Base-by-base conservation (phyloP, 2,797 vertebrate species). In the Mastacembelus armatus region DNA sequence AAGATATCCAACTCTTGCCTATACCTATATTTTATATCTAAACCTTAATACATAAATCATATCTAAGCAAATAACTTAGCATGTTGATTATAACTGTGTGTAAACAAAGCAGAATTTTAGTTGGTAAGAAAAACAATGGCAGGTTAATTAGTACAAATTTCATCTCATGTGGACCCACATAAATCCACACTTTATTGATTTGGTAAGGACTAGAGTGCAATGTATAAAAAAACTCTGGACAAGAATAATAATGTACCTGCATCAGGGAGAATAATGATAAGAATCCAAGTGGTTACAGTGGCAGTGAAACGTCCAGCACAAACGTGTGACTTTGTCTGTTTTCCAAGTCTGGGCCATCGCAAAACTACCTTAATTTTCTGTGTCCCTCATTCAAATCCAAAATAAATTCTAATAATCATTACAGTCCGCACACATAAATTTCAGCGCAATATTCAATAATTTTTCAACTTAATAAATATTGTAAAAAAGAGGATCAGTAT, bases 401-500 rank as follows among this genome's bases (percentile, higher is more conserved):
- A 84, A 78, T 69, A 63, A 57, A 58, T 61, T 78, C 59, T n/a
- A n/a, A n/a, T n/a, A n/a, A n/a, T n/a, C n/a, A n/a, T n/a, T n/a
- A n/a, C n/a, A n/a, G n/a, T n/a, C n/a, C 36, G 72, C 64, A 85
- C 82, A 64, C 71, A 86, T 85, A 30, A 43, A 89, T 85, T 50
- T 67, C n/a, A 64, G 74, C 86, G 51, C 29, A 43, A n/a, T 15
- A 36, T 51, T 88, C 43, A 83, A 88, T 83, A 73, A 85, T 87
- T 64, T 40, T 85, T 27, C 12, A 39, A n/a, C 7, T 35, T 54
- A 8, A 66, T 72, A 69, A 85, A 85, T 71, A 77, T 71, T 62
- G 49, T 54, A 71, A 60, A 67, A 18, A 49, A 71, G 32, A 49
- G 15, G 48, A 60, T 47, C 22, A 51, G 24, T 29, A n/a, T n/a